Evolutionary conservation across 2,888 invertebrate species (phyloP).

Genomic region (Brachylomia viminalis): DNA sequence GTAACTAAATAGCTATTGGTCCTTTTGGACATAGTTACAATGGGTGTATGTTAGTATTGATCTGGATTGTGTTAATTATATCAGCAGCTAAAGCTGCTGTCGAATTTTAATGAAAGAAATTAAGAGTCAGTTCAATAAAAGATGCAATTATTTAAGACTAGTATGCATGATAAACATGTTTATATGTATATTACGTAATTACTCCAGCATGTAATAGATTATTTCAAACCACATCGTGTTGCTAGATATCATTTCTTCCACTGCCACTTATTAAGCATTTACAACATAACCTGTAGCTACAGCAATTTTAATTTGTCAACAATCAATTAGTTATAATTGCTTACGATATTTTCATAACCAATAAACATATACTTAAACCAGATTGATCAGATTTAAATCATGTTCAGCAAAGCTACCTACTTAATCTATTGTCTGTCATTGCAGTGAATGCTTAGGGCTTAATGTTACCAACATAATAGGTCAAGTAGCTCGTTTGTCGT

Average conservation of each 20-base stretch:
- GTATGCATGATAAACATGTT: neutral
- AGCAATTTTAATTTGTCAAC: conserved; percentile 15
- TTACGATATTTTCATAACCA: neutral
- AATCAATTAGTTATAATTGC: conserved; percentile 2
- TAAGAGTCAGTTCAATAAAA: neutral
- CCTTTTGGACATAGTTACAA: neutral
- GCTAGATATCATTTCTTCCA: neutral
- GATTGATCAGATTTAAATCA: neutral
- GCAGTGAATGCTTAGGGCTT: conserved; percentile 35
- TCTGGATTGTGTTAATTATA: neutral
- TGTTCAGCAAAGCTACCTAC: neutral
- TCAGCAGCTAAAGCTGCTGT: neutral
- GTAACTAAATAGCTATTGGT: conserved; percentile 7
- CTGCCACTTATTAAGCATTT: conserved; percentile 17
- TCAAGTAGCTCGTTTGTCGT: conserved; percentile 46
- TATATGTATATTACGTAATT: neutral
- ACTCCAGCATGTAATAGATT: neutral
- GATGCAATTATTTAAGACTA: neutral
- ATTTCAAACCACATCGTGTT: neutral
- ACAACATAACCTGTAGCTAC: conserved; percentile 4
- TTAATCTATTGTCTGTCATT: conserved; percentile 22
- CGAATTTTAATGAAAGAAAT: neutral
- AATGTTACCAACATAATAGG: conserved; percentile 37
- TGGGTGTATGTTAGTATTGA: neutral
- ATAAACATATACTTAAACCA: conserved; percentile 8